phyloP scores from a whole-genome alignment of 2,113 vertebrate genomes.

The Megaceryle maxima region DNA sequence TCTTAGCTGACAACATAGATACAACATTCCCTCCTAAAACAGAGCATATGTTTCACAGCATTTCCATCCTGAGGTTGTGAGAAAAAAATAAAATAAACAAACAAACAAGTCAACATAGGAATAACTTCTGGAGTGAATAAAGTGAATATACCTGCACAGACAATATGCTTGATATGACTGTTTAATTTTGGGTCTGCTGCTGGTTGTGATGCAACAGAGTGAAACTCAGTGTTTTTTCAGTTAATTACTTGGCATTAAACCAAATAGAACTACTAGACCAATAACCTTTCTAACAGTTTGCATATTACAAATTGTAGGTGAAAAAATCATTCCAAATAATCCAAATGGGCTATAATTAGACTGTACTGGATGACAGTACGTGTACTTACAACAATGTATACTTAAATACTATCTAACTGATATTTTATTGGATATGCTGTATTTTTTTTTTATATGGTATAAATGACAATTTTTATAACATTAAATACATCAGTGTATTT shows the following conservation, averaged over 20 bases:
- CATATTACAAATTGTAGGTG: not conserved
- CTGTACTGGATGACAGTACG: not conserved
- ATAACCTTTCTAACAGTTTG: not conserved
- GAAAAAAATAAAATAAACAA: too few relatives aligned
- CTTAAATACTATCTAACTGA: not conserved
- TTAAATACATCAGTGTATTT: not conserved
- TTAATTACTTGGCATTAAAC: not conserved
- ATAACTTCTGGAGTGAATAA: not conserved
- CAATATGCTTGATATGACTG: not conserved
- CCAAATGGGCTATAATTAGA: not conserved
- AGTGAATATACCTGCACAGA: not conserved
- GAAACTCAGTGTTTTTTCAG: not conserved
- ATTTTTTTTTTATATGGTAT: too few relatives aligned
- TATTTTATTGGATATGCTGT: too few relatives aligned
- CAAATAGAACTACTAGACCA: not conserved
- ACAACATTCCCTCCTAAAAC: not conserved
- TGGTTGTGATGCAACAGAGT: not conserved
- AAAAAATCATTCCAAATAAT: not conserved
- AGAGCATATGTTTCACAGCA: not conserved
- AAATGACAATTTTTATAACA: not conserved
- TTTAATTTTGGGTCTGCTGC: not conserved
- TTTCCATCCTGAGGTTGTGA: not conserved
- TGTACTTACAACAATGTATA: not conserved
- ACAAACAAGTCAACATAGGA: not conserved
- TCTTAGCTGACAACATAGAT: not conserved